Base-by-base conservation (phyloP, 2,113 vertebrate genomes). In the Turdus rufiventris region DNA sequence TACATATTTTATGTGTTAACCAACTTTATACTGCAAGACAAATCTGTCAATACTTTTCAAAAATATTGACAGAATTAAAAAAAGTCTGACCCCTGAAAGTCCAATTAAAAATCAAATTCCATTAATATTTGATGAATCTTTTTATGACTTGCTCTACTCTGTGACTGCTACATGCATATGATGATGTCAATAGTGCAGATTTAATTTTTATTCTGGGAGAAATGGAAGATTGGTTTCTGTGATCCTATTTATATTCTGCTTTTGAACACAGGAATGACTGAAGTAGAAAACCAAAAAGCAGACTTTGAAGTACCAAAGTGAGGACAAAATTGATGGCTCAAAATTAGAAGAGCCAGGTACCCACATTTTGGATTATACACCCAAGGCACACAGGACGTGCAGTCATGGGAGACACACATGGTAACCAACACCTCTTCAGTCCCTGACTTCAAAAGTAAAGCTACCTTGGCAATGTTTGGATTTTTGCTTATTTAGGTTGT, bases 401-500 rank as follows among this genome's bases (percentile, higher is more conserved):
- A 10, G 47, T 10, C 6, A 2, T 0, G 10, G 89, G 16, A 81
- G n/a, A 24, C n/a, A 23, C 1, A 1, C 4, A 0, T 0, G 43
- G 43, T 5, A 12, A 34, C 7, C 4, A 12, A 34, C 7, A 72
- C 8, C 5, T 50, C 20, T 51, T 61, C 24, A 11, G 18, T 20
- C 17, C 58, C 14, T n/a, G 33, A 60, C 18, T 31, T 74, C 17
- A 48, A 24, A 38, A 61, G 7, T 38, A 45, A 84, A 36, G 25
- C 6, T 60, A 34, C 10, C 40, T 56, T 90, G 53, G 29, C 29
- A 79, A 26, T 0, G 0, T 60, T 72, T 56, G 57, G 28, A 25
- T 28, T 75, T 38, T 56, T 33, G 9, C 36, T 75, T 72, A 23
- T 43, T 68, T 57, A 57, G 16, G 12, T 51, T 79, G 34, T 26